A percentile compares a stretch with the other conserved stretches of the same genome.
phyloP scores from a whole-genome alignment of 92 coral and sea anemone species.

The Zoanthus sociatus region DNA sequence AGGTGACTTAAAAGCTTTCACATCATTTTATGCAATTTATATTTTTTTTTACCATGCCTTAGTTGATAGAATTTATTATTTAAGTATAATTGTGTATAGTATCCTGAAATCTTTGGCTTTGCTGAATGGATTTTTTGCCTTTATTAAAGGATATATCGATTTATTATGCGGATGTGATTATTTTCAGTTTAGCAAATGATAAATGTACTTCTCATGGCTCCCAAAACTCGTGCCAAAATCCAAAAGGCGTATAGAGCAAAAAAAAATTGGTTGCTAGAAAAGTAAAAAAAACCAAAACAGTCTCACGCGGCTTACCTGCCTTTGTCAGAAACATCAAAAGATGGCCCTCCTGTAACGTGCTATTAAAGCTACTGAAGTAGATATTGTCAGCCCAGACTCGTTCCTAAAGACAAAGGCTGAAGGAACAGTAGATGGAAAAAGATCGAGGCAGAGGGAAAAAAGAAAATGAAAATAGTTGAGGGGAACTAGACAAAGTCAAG shows the following conservation, averaged over 20 bases:
- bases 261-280: background rate
- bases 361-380: too few relatives aligned
- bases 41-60: background rate
- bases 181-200: conserved; percentile 5
- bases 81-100: background rate
- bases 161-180: background rate
- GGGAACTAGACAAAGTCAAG: background rate
- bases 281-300: background rate
- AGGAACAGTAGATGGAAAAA: conserved; percentile 21
- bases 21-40: background rate
- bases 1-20: background rate
- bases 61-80: background rate
- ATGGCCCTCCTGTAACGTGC: too few relatives aligned
- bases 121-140: background rate
- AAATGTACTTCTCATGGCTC: conserved; percentile 19
- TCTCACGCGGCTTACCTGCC: background rate
- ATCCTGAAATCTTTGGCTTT: background rate
- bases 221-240: conserved; percentile 1
- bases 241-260: conserved; percentile 29
- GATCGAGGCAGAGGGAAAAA: conserved; percentile 63
- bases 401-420: too few relatives aligned
- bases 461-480: background rate
- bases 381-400: too few relatives aligned
- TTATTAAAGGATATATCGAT: background rate
- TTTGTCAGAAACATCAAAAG: too few relatives aligned